phyloP scores from a whole-genome alignment of 2,888 invertebrate genomes.

The Odontomyia ornata region DNA sequence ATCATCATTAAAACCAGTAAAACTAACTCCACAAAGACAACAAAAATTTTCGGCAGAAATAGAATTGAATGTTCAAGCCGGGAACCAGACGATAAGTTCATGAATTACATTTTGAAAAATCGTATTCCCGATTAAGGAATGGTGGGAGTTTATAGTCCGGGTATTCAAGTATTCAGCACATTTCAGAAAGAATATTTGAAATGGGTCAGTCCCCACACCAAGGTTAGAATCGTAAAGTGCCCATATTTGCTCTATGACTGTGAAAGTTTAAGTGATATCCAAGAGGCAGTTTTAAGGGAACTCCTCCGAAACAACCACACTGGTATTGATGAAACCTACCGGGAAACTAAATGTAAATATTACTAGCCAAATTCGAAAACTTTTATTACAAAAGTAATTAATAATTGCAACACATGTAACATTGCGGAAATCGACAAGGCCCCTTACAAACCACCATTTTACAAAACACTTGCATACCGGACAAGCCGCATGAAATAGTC shows the following conservation, averaged over 20 bases:
- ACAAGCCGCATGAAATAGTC: slow-evolving; percentile 6
- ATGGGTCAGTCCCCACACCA: not conserved
- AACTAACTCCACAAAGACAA: not conserved
- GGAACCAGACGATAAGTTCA: not conserved
- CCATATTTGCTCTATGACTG: not conserved
- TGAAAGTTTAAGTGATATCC: not conserved
- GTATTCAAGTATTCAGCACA: not conserved
- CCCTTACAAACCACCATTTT: not conserved
- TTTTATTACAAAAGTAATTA: not conserved
- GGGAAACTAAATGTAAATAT: not conserved
- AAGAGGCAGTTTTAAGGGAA: slow-evolving; percentile 5
- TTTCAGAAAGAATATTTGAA: slow-evolving; percentile 2
- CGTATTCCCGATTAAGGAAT: too few species aligned
- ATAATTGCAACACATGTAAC: slow-evolving; percentile 3
- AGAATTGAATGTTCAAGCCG: not conserved
- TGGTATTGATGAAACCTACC: not conserved
- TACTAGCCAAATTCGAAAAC: not conserved
- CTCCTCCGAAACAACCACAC: not conserved
- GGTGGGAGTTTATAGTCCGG: not conserved
- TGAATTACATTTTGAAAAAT: too few species aligned
- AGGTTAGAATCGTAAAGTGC: not conserved
- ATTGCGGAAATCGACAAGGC: not conserved
- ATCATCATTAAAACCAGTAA: slow-evolving; percentile 19
- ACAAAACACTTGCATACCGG: not conserved
- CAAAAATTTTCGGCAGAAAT: not conserved